Evolutionary conservation across 2,113 vertebrate genomes (phyloP).

Genomic region (Triplophysa tibetana): DNA sequence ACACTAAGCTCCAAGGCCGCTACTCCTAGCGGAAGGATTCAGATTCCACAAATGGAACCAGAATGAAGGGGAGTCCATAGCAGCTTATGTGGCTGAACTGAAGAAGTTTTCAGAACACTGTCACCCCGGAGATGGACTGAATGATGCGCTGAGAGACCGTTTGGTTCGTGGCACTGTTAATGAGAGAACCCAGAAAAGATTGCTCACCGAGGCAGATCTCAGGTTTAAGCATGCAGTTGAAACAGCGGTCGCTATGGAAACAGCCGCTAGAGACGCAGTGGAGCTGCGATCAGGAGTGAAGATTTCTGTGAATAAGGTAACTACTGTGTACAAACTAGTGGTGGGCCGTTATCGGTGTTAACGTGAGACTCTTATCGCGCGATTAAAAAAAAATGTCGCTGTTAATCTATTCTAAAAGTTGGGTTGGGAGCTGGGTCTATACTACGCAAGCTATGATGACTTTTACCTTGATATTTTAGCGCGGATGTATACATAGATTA

Average conservation of each 20-base stretch:
- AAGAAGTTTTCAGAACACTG: slow-evolving; percentile 27
- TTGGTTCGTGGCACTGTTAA: slow-evolving; percentile 27
- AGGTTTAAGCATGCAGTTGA: background rate
- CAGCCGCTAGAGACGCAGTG: slow-evolving; percentile 3
- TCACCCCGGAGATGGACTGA: slow-evolving; percentile 17
- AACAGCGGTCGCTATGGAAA: slow-evolving; percentile 27
- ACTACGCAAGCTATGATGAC: too few species aligned
- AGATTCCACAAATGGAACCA: slow-evolving; percentile 15
- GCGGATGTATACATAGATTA: too few species aligned
- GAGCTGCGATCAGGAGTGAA: slow-evolving; percentile 38
- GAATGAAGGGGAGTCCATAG: background rate
- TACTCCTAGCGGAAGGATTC: slow-evolving; percentile 35
- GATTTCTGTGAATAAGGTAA: slow-evolving; percentile 9
- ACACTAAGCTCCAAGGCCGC: background rate
- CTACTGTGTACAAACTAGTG: background rate
- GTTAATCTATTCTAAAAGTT: too few species aligned
- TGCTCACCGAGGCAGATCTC: slow-evolving; percentile 1
- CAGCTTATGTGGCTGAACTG: background rate
- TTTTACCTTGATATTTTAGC: too few species aligned
- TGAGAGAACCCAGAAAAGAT: slow-evolving; percentile 18
- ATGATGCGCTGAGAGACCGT: slow-evolving; percentile 14
- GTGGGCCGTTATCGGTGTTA: too few species aligned
- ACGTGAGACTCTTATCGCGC: too few species aligned
- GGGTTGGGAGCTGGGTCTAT: too few species aligned
- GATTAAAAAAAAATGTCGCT: too few species aligned